Evolutionary conservation across 2,888 invertebrate species (phyloP).

Genomic region (Augochlorella aurata): DNA sequence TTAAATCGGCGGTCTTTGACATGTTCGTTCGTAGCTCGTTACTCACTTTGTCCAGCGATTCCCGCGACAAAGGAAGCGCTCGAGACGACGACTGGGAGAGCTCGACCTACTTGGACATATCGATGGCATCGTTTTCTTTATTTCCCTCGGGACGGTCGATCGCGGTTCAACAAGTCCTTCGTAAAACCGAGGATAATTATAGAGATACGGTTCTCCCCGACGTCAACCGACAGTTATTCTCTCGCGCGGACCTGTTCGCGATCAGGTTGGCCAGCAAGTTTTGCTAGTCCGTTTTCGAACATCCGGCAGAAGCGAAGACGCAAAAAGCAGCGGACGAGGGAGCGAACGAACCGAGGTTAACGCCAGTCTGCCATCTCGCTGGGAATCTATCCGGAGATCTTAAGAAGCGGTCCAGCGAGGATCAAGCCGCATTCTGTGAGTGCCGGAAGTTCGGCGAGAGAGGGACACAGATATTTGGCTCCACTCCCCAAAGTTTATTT

Average conservation of each 20-base stretch:
- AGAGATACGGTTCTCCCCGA: neutral
- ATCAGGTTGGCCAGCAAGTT: neutral
- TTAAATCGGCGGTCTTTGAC: conserved; percentile 7
- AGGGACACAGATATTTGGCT: conserved; percentile 53
- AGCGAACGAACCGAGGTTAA: conserved; percentile 23
- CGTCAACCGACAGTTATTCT: neutral
- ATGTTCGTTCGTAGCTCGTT: conserved; percentile 21
- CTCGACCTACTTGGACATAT: conserved; percentile 45
- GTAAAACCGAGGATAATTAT: conserved; percentile 15
- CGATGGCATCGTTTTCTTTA: conserved; percentile 31
- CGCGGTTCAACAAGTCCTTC: conserved; percentile 28
- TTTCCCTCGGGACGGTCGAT: conserved; percentile 32
- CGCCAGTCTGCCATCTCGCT: conserved; percentile 41
- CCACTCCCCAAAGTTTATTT: conserved; percentile 51
- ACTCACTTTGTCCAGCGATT: conserved; percentile 21
- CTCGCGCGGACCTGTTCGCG: neutral
- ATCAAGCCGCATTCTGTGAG: conserved; percentile 45
- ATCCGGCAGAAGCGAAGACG: neutral
- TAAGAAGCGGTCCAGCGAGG: conserved; percentile 47
- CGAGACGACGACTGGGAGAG: conserved; percentile 17
- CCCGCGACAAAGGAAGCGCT: conserved; percentile 11
- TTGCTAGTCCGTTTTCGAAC: neutral
- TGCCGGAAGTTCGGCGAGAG: conserved; percentile 46
- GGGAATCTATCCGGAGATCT: conserved; percentile 54
- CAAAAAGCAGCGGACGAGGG: conserved; percentile 2